Evolutionary conservation across 92 coral and sea anemone species (phyloP), one percentile per base, ranked within the genome.

Genomic region (Porites cylindrica): DNA sequence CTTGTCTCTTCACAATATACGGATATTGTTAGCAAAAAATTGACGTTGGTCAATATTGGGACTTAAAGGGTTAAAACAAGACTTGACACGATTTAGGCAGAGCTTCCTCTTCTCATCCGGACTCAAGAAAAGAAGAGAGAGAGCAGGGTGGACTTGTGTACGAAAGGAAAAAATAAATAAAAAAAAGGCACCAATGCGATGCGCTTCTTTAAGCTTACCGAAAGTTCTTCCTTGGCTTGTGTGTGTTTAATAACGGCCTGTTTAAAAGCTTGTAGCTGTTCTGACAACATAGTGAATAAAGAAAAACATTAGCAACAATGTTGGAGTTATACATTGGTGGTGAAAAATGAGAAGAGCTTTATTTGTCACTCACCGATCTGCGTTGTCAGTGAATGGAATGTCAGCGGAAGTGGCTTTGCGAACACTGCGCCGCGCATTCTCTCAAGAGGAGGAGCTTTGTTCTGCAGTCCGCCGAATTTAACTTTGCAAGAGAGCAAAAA

Each of bases 381-480:
- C n/a, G 96, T 92, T 19, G 96, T 90, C 20, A 94, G 84, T 7
- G 93, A 90, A 80, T 94, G 93, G 82, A 90, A 93, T 0, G 91
- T 80, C 10, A 86, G 81, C 18, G 98, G 98, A 17, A 97, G 90
- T 2, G 99, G 99, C 3, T 98, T 96, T 58, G 99, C 93, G 56
- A 95, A 95, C 47, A 97, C 99, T 0, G 94, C 97, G 16, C 99
- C 99, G 4, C 99, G 95, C 94, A 97, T 93, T 78, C 98, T 89
- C 72, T 97, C 99, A 67, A 97, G 60, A 26, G 87, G 84, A 8
- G 99, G 99, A 63, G 99, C 99, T 77, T 91, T 97, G 91, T 97
- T 97, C 79, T 97, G 98, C 20, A 97, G 89, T 17, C 99, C 99
- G 50, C 99, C 99, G 80, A 97, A 97, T 90, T 97, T 97, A 72